A percentile compares a stretch with the other conserved stretches of the same genome.
These are phyloP conservation scores for Orbicella faveolata DNA, from an alignment of 64 coral and sea anemone genomes.

Conservation along the genomic window DNA sequence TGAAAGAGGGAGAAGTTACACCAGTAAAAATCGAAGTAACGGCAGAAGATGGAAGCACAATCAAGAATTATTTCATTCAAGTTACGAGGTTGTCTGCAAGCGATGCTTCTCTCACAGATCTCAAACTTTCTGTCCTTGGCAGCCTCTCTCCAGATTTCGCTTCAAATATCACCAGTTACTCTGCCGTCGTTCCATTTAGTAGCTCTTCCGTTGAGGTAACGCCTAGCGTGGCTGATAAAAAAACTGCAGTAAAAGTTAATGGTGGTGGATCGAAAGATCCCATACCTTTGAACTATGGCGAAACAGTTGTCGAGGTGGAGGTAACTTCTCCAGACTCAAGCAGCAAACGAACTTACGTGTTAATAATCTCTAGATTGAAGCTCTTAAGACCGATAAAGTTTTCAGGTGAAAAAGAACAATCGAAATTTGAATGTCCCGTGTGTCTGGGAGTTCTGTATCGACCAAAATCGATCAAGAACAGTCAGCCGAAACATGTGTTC, in stretches of 20 bases:
- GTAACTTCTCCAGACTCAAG: constrained; percentile 85
- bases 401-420: constrained; percentile 39
- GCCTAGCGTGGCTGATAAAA: constrained; percentile 75
- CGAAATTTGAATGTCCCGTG: constrained; percentile 77
- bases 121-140: constrained; percentile 61
- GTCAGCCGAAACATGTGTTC: constrained; percentile 72
- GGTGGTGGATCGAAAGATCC: constrained; percentile 52
- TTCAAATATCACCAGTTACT: constrained; percentile 54
- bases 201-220: constrained; percentile 54
- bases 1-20: constrained; percentile 88
- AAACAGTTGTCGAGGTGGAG: constrained; percentile 79
- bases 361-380: constrained; percentile 61
- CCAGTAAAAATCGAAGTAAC: constrained; percentile 88
- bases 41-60: constrained; percentile 88
- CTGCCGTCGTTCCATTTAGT: constrained; percentile 49
- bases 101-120: constrained; percentile 64
- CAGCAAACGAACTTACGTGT: constrained; percentile 55
- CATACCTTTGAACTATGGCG: constrained; percentile 68
- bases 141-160: constrained; percentile 67
- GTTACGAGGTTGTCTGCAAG: constrained; percentile 77
- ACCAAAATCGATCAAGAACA: constrained; percentile 82
- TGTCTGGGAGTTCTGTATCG: constrained; percentile 79
- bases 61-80: constrained; percentile 85
- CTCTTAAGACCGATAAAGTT: constrained; percentile 51
- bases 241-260: constrained; percentile 69